phyloP scores from a whole-genome alignment of 2,113 vertebrate species.

The Microcebus murinus region DNA sequence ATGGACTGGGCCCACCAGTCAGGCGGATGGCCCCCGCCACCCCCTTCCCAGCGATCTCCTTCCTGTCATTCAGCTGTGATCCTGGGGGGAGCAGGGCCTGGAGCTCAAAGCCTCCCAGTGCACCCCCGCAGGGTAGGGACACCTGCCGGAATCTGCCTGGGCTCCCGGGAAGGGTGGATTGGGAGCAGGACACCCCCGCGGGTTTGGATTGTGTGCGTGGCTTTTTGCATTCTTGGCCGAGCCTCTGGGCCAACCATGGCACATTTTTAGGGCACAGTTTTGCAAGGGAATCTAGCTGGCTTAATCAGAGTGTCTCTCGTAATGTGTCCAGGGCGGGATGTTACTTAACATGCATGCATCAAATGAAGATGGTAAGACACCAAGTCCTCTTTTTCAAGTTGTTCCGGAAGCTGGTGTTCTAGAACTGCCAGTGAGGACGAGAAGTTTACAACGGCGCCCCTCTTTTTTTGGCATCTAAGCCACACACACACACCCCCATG shows the following conservation, averaged over 20 bases:
- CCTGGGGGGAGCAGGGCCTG: background rate
- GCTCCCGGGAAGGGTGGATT: background rate
- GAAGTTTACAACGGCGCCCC: fast-evolving
- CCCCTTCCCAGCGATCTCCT: background rate
- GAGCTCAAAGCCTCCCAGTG: fast-evolving
- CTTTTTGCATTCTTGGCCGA: background rate
- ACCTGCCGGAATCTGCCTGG: background rate
- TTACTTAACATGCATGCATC: background rate
- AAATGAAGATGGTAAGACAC: background rate
- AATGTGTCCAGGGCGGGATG: background rate
- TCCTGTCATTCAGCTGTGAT: too few relatives aligned
- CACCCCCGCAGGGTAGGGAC: fast-evolving
- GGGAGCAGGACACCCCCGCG: background rate
- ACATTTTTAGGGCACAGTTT: background rate
- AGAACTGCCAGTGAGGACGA: fast-evolving
- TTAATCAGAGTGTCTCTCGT: background rate
- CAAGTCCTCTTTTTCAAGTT: background rate
- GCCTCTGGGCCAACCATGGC: too few relatives aligned
- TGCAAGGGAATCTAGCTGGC: background rate
- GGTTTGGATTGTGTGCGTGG: fast-evolving
- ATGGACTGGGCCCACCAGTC: background rate
- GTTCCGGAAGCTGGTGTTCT: background rate
- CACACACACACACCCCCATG: fast-evolving
- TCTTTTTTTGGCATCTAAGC: background rate
- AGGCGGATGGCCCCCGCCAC: background rate